phyloP scores from a whole-genome alignment of 2,113 vertebrate genomes.

The Penelope pileata region DNA sequence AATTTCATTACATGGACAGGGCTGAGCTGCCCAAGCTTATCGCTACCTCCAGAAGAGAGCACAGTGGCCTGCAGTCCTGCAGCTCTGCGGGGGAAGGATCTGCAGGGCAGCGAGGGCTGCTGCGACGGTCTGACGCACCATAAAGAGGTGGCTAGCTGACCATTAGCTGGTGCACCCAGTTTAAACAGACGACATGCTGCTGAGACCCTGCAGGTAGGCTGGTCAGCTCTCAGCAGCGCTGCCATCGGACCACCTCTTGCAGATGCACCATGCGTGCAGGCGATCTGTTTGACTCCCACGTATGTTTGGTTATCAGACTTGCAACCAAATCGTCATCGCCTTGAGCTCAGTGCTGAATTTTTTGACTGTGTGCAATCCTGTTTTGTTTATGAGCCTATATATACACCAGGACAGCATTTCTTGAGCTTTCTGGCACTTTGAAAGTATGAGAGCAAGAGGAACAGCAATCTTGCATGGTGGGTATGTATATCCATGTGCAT shows the following conservation, averaged over 20 bases:
- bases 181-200: background rate
- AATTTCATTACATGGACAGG: constrained; percentile 31
- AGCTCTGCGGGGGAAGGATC: background rate
- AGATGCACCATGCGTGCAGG: background rate
- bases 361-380: background rate
- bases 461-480: background rate
- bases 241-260: background rate
- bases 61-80: fast-evolving
- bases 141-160: background rate
- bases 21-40: constrained; percentile 11
- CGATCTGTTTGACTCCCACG: constrained; percentile 20
- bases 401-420: background rate
- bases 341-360: background rate
- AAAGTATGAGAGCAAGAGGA: background rate
- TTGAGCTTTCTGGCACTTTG: background rate
- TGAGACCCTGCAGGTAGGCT: background rate
- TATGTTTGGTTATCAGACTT: constrained; percentile 25
- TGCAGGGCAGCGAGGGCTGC: background rate
- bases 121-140: background rate
- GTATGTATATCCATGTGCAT: background rate
- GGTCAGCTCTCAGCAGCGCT: background rate
- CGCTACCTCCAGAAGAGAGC: background rate
- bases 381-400: background rate
- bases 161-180: background rate
- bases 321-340: background rate